Evolutionary conservation across 2,888 invertebrate genomes (phyloP), one percentile per base, ranked within the genome.

Genomic region (Drepanosiphum platanoidis): DNA sequence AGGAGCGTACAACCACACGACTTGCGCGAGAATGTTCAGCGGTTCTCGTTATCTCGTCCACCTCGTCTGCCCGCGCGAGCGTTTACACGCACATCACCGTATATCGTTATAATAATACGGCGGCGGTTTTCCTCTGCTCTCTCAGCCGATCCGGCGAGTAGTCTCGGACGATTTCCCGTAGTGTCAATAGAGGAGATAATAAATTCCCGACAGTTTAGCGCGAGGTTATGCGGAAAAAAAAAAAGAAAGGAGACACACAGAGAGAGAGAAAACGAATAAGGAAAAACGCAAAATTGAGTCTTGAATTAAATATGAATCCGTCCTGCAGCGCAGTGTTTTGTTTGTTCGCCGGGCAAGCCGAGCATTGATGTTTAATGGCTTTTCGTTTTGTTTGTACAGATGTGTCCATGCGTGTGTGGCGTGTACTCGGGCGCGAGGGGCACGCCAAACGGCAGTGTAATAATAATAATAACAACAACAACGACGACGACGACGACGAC

Each of bases 301-400:
- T 58, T 82, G 82, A 82, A 82, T 82, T 72, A 82, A 82, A 82
- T 72, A 72, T 72, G 61, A 82, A 82, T 42, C 30, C 30, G 18
- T 18, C 72, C 30, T 13, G 32, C 42, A 46, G 9, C 18, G n/a
- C 36, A 13, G 72, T 82, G 71, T 82, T 72, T 71, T 82, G 71
- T 82, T 72, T 71, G 61, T 42, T 30, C 52, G 9, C 18, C 27
- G 36, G 70, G 52, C 30, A 46, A 27, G 8, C 46, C 36, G 36
- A n/a, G n/a, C 66, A 78, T 80, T 80, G 72, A 82, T 61, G 82
- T 72, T 82, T 72, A 72, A 82, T 82, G 39, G 72, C 30, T 71
- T 82, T 72, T 42, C 42, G 66, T 81, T 81, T 81, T 82, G 71
- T 82, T 82, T 82, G 36, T n/a, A 72, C 61, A 70, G 70, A 70